Base-by-base conservation (phyloP, 30 jellyfish, hydroid and myxozoan genomes). In the Turritopsis rubra region DNA sequence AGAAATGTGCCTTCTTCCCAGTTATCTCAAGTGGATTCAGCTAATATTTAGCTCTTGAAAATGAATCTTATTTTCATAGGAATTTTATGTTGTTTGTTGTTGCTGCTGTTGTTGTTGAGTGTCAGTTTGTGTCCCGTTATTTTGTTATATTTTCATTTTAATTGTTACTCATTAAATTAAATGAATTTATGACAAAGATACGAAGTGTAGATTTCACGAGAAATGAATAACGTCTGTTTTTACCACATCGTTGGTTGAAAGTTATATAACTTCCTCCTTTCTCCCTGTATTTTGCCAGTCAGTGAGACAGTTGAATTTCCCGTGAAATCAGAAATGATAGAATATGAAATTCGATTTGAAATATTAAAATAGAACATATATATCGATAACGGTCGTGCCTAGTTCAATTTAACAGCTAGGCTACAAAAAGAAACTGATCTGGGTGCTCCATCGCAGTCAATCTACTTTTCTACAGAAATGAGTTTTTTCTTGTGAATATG, bases 401-500 rank as follows among this genome's bases (percentile, higher is more conserved):
- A 41, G 60, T 41, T 41, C 60, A 41, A 41, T 41, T 41, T 41
- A 5, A n/a, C n/a, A n/a, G n/a, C 13, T 5, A 41, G 5, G 60
- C 13, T 41, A 41, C 13, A 13, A 41, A 41, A 3, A 41, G 60
- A 41, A 41, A 41, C 5, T 41, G 60, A 41, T 41, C 60, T 41
- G 60, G 60, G 60, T 41, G 60, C 60, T 3, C 5, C 60, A 41
- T 41, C 60, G 13, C 13, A 41, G 60, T 41, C 60, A 41, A 41
- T 41, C 60, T 41, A 41, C 60, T 41, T 41, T 41, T 41, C 60
- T 41, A 41, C 60, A 41, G 5, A n/a, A 41, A 41, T 41, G 60
- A 41, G 60, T 41, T 68, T 60, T 60, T n/a, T 27, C 77, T 68
- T 68, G 77, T 68, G 77, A 68, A 68, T 68, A 68, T 68, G 77